A percentile compares a stretch with the other conserved stretches of the same genome.
Conservation (phyloP, 1,140 invertebrate genomes). For the Ditylenchus dipsaci region DNA sequence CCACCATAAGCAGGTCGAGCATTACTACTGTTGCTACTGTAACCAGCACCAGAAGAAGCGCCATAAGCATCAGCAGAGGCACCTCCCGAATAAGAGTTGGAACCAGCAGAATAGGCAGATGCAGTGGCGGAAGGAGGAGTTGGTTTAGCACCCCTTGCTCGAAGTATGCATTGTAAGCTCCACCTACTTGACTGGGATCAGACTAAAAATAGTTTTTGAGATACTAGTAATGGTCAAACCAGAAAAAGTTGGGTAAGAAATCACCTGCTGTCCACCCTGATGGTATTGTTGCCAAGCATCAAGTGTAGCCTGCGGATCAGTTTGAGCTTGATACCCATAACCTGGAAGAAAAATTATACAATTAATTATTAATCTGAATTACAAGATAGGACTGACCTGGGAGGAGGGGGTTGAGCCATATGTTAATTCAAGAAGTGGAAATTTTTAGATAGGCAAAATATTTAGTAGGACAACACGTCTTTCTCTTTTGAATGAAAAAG, state of each 20-base stretch:
- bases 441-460: too few relatives aligned
- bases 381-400: too few relatives aligned
- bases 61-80: background rate
- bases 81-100: background rate
- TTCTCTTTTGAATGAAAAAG: too few relatives aligned
- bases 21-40: background rate
- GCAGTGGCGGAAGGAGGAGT: background rate
- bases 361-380: too few relatives aligned
- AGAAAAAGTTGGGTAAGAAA: background rate
- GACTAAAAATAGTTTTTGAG: background rate
- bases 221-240: background rate
- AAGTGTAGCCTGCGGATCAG: background rate
- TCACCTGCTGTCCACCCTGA: background rate
- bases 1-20: background rate
- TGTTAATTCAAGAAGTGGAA: too few relatives aligned
- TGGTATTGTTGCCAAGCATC: background rate
- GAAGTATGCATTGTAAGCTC: slow-evolving; percentile 1
- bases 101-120: background rate
- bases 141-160: background rate
- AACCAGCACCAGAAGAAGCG: background rate
- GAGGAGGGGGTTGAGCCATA: too few relatives aligned
- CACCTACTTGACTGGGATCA: background rate
- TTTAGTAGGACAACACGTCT: too few relatives aligned
- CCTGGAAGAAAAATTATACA: background rate
- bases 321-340: background rate